phyloP scores from a whole-genome alignment of 2,888 invertebrate species.

The Dorcus hopei region DNA sequence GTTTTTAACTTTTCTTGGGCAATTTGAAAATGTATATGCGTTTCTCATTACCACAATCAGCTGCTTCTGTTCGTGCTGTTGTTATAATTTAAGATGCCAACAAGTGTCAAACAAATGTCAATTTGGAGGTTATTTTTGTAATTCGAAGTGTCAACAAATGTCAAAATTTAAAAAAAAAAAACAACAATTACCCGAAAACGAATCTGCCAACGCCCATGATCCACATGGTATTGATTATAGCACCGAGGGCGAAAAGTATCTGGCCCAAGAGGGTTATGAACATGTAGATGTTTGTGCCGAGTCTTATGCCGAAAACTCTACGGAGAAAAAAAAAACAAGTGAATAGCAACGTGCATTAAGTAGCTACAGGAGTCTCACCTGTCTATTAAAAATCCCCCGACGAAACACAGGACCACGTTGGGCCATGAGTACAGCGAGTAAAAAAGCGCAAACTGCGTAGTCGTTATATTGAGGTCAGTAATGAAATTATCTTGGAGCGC shows the following conservation, averaged over 20 bases:
- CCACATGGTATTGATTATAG: constrained; percentile 74
- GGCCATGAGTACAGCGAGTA: constrained; percentile 98
- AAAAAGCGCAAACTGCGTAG: constrained; percentile 79
- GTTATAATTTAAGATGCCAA: no score
- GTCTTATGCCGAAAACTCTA: constrained; percentile 88
- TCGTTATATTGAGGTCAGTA: constrained; percentile 73
- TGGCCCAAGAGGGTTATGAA: constrained; percentile 84
- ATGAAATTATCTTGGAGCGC: constrained; percentile 87
- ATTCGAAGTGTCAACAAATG: no score
- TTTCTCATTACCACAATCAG: no score
- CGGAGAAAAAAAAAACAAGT: constrained; percentile 34
- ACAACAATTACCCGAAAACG: constrained; percentile 76
- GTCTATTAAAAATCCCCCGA: constrained; percentile 95
- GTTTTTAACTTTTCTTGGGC: no score
- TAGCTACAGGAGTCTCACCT: constrained; percentile 52
- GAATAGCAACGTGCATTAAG: neutral
- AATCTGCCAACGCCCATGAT: constrained; percentile 91
- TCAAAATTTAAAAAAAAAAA: no score
- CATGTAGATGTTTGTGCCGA: constrained; percentile 91
- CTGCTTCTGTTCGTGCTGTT: no score
- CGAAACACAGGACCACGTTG: constrained; percentile 90
- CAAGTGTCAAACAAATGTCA: no score
- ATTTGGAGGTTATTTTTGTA: no score
- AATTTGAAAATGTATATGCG: no score
- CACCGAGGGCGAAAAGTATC: constrained; percentile 82